These are phyloP conservation scores for Pitangus sulphuratus DNA, from an alignment of 2,797 vertebrate genomes.

Conservation along the genomic window DNA sequence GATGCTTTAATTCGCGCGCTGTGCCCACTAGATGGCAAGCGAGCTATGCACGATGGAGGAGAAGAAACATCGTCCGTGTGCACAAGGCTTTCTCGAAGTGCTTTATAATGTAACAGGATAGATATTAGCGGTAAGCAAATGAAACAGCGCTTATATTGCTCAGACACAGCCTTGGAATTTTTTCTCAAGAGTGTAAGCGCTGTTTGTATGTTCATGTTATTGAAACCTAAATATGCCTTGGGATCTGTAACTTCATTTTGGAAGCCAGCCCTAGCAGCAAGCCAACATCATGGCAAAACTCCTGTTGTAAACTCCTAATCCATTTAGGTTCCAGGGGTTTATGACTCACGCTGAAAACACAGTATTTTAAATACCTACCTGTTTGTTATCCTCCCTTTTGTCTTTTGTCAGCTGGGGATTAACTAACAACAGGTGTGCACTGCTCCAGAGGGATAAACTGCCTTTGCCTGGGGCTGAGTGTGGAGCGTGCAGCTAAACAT, in stretches of 20 bases:
- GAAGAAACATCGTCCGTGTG: not conserved
- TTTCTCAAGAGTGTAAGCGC: not conserved
- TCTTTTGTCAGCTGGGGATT: constrained; percentile 5
- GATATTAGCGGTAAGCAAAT: not conserved
- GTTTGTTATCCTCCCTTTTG: constrained; percentile 12
- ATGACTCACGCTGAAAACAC: not conserved
- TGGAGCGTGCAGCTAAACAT: not conserved
- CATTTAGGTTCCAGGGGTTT: not conserved
- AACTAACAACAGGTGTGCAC: not conserved
- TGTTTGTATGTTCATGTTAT: not conserved
- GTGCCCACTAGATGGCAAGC: constrained; percentile 68
- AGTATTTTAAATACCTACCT: not conserved
- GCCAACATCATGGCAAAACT: not conserved
- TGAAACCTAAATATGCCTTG: not conserved
- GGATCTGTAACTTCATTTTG: not conserved
- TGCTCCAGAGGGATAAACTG: not conserved
- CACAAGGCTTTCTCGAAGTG: not conserved
- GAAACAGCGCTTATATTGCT: constrained; percentile 8
- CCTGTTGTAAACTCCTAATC: not conserved
- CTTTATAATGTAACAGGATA: not conserved
- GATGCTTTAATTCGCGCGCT: not conserved
- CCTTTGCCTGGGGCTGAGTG: not conserved
- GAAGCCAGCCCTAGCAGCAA: not conserved
- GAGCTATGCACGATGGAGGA: not conserved
- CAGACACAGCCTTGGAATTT: not conserved